phyloP scores from a whole-genome alignment of 2,888 invertebrate species.

The Chydorus sphaericus region DNA sequence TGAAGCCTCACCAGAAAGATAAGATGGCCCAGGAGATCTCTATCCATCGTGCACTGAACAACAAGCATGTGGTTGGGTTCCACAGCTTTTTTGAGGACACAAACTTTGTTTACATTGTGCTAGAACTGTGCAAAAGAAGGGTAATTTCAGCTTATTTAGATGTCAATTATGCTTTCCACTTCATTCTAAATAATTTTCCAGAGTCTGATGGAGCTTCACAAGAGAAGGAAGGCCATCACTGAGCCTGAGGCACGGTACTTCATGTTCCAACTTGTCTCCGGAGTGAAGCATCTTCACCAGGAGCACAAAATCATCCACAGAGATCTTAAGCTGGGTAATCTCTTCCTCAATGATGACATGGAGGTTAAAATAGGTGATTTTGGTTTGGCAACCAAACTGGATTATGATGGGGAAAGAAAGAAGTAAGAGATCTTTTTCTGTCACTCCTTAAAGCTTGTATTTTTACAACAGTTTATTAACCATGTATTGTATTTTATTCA shows the following conservation, averaged over 20 bases:
- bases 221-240: constrained; percentile 81
- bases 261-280: constrained; percentile 80
- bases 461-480: too few species aligned
- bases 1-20: constrained; percentile 87
- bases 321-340: constrained; percentile 92
- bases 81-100: constrained; percentile 88
- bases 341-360: constrained; percentile 86
- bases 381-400: constrained; percentile 86
- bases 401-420: constrained; percentile 69
- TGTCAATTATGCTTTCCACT: constrained; percentile 21
- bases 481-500: constrained; percentile 28
- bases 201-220: constrained; percentile 98
- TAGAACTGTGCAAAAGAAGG: constrained; percentile 87
- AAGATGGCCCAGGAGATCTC: constrained; percentile 95
- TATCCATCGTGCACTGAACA: constrained; percentile 76
- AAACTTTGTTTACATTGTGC: constrained; percentile 81
- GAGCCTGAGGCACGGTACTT: constrained; percentile 98
- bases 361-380: constrained; percentile 97
- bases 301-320: constrained; percentile 86
- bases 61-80: constrained; percentile 87
- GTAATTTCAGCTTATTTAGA: too few species aligned
- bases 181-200: constrained; percentile 30
- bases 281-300: constrained; percentile 91
- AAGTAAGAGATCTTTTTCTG: constrained; percentile 32
- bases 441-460: neutral